These are phyloP conservation scores for Neoscelio sp. DNA, from an alignment of 2,888 invertebrate species.

Conservation along the genomic window DNA sequence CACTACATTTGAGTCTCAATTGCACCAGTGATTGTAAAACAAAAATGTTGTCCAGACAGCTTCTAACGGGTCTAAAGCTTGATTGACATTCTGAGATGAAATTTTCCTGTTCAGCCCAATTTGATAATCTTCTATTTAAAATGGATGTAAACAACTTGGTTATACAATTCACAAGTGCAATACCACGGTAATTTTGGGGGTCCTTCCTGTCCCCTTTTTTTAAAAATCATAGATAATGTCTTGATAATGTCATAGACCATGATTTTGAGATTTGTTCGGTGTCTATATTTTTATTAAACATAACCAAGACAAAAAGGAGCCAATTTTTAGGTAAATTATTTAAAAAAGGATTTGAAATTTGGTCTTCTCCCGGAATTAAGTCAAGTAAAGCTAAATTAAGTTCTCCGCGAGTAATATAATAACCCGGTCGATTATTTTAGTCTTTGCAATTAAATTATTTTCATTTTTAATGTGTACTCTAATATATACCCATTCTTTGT, in stretches of 20 bases:
- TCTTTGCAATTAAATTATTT: too few relatives aligned
- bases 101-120: neutral
- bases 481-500: too few relatives aligned
- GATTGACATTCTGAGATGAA: constrained; percentile 21
- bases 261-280: neutral
- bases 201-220: constrained; percentile 9
- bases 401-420: too few relatives aligned
- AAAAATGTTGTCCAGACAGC: constrained; percentile 12
- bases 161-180: constrained; percentile 8
- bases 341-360: too few relatives aligned
- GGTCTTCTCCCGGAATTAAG: too few relatives aligned
- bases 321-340: too few relatives aligned
- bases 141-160: constrained; percentile 1
- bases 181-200: constrained; percentile 17
- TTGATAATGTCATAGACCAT: too few relatives aligned
- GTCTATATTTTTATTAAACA: constrained; percentile 3
- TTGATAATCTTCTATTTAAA: neutral
- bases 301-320: too few relatives aligned
- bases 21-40: constrained; percentile 1
- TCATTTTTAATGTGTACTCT: too few relatives aligned
- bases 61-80: neutral
- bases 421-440: too few relatives aligned
- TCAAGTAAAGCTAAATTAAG: too few relatives aligned
- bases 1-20: neutral
- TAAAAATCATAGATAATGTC: neutral